Base-by-base conservation (phyloP, 2,888 invertebrate genomes). In the Strigamia crassipes region DNA sequence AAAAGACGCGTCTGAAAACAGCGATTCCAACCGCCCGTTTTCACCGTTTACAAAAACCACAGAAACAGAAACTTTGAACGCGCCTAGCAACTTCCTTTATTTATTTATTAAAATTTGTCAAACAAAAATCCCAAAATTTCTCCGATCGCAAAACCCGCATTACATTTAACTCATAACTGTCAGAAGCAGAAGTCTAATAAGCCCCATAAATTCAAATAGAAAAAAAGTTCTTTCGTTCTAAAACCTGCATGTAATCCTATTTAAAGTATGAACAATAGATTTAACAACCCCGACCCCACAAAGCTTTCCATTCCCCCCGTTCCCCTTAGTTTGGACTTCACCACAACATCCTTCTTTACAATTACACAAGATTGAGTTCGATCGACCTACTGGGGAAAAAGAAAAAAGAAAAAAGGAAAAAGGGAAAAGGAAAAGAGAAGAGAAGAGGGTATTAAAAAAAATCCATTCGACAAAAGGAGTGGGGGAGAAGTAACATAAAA, bases 301-400 rank as follows among this genome's bases (percentile, higher is more conserved):
- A 51, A 51, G 51, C 18, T 27, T 73, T 6, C 73, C 23, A 31
- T 27, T 66, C 21, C 73, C 23, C 73, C n/a, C 4, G 2, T 18
- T 56, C 56, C 56, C 56, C 56, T 18, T 18, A 18, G n/a, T n/a
- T 56, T 56, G 56, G 73, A 27, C 15, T 73, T 66, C 23, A 66
- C 61, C 61, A 66, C 21, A 66, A 66, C 61, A 73, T 73, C 73
- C 73, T 73, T 73, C 73, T 73, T 73, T 73, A 73, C 73, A 73
- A 73, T 73, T 73, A 73, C 73, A 73, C 12, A 73, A 73, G 73
- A 73, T 73, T 73, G 73, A 73, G 73, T 73, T 73, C 73, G 73
- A 73, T 73, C 73, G 73, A 73, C 31, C 73, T 27, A 56, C 27
- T 12, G 21, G 18, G 18, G 23, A 10, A 73, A 12, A 73, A 27